Base-by-base conservation (phyloP, 2,888 invertebrate genomes). In the Hypolimnas misippus region DNA sequence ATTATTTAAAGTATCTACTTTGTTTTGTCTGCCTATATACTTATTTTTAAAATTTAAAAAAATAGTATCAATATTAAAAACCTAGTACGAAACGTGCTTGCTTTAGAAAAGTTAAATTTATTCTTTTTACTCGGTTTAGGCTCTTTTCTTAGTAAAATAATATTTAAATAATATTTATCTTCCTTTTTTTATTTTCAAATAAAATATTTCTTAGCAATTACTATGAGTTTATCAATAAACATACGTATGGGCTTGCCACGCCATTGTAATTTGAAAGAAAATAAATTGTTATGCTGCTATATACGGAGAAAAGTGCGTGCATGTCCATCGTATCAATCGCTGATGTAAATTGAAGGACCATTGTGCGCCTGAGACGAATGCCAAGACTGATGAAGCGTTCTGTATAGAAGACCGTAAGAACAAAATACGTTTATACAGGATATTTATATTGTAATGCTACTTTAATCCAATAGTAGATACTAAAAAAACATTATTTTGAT, bases 311-410 rank as follows among this genome's bases (percentile, higher is more conserved):
- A 65, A 60, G 68, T 65, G 51, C 63, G 60, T 56, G 67, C 65
- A 66, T 61, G 63, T 61, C 65, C 60, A 62, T 66, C 71, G 69
- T 72, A 71, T 76, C 75, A 75, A 74, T 75, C 69, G 73, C 73
- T 74, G 76, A 82, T 83, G 80, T 76, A 79, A 79, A 83, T 81
- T 75, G 73, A 76, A 75, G 73, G 66, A 71, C 75, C 74, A 79
- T 82, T 82, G 79, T 82, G 71, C 72, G 71, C 67, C 60, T 66
- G 73, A 75, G 70, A 73, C 71, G 73, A 75, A 78, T 74, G 69
- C 66, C 68, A 63, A 62, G 61, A 69, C 67, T 71, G 73, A 76
- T 68, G 76, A 72, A 71, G 73, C 71, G 68, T 70, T 69, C 70
- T 64, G 66, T 55, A 35, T n/a, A 21, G 21, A 1, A 54, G n/a